These are phyloP conservation scores for Zaprionus ornatus DNA, from an alignment of 1,140 invertebrate genomes.

Conservation along the genomic window DNA sequence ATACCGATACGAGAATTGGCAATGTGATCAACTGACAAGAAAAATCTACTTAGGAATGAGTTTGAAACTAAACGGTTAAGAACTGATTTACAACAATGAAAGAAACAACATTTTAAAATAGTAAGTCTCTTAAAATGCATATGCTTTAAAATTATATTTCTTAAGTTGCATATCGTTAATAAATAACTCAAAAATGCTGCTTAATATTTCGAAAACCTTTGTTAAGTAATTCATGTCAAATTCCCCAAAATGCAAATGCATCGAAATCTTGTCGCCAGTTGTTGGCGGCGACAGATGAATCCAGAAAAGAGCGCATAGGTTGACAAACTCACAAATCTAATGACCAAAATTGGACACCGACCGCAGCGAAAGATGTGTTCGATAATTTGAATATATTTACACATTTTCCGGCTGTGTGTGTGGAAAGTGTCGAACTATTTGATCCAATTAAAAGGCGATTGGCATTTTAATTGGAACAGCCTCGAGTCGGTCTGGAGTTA, in stretches of 20 bases:
- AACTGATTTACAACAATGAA: neutral
- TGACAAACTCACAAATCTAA: slow-evolving; percentile 31
- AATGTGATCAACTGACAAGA: too few species aligned
- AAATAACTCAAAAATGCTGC: slow-evolving; percentile 3
- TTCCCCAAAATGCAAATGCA: slow-evolving; percentile 39
- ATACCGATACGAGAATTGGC: too few species aligned
- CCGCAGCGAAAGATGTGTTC: neutral
- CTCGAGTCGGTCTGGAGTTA: slow-evolving; percentile 23
- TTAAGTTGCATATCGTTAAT: neutral
- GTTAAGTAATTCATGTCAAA: slow-evolving; percentile 27
- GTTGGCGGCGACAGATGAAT: slow-evolving; percentile 13
- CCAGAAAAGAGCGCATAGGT: slow-evolving; percentile 20
- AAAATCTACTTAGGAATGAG: too few species aligned
- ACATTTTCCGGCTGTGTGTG: slow-evolving; percentile 36
- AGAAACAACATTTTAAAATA: neutral
- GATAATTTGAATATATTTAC: slow-evolving; percentile 65
- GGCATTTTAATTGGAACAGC: slow-evolving; percentile 56
- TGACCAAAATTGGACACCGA: slow-evolving; percentile 28
- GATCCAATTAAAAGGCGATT: slow-evolving; percentile 61
- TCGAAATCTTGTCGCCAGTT: neutral
- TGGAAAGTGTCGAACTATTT: slow-evolving; percentile 42
- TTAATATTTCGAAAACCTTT: neutral
- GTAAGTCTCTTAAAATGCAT: neutral
- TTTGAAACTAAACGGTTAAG: neutral
- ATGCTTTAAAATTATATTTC: neutral